Evolutionary conservation across 2,113 vertebrate species (phyloP).

Genomic region (Tenrec ecaudatus): DNA sequence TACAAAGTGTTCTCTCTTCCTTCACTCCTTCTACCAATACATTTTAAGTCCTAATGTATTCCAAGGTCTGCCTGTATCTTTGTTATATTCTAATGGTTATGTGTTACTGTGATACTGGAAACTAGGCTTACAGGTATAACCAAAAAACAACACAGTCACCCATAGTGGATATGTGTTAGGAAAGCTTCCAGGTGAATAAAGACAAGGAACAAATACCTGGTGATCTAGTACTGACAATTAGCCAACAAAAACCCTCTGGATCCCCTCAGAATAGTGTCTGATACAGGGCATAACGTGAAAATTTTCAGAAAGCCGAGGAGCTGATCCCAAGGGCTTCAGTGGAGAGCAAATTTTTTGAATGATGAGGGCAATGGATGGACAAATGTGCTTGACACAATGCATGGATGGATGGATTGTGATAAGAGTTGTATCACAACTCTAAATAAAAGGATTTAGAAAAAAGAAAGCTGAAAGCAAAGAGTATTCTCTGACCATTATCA

Average conservation of each 20-base stretch:
- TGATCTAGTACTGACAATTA: not conserved
- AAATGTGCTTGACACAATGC: too few relatives aligned
- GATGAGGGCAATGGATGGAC: too few relatives aligned
- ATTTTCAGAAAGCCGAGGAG: not conserved
- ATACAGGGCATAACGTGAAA: not conserved
- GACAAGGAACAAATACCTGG: not conserved
- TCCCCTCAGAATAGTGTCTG: not conserved
- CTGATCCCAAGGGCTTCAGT: too few relatives aligned
- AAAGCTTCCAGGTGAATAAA: not conserved
- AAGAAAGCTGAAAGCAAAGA: not conserved
- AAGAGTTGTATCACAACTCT: too few relatives aligned
- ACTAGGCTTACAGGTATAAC: not conserved
- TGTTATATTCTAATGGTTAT: not conserved
- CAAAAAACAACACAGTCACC: not conserved
- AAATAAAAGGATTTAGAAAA: too few relatives aligned
- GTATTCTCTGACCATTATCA: not conserved
- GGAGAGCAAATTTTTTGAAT: too few relatives aligned
- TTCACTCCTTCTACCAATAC: not conserved
- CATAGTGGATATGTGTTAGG: not conserved
- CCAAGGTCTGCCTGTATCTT: not conserved
- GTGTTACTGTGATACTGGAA: not conserved
- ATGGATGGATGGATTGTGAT: too few relatives aligned
- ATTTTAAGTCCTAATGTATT: not conserved
- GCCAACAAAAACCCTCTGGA: not conserved
- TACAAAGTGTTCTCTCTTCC: constrained; percentile 27